These are phyloP conservation scores for Pteruthius melanotis DNA, from an alignment of 2,113 vertebrate species.

Conservation along the genomic window DNA sequence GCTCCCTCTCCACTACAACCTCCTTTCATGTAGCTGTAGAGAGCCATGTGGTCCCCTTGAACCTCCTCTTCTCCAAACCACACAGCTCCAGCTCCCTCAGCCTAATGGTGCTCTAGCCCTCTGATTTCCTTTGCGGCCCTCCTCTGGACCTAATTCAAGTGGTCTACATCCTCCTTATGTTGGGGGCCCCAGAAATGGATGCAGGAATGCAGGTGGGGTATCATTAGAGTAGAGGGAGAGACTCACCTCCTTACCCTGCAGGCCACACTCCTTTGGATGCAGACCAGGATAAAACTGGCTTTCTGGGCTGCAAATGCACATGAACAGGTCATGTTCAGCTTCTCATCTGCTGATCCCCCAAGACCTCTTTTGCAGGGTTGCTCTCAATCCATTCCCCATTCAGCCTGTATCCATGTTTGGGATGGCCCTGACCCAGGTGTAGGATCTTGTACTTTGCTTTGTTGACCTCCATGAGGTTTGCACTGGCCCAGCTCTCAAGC, in stretches of 20 bases:
- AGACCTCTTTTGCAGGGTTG: background rate
- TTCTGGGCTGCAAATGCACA: background rate
- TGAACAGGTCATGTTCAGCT: background rate
- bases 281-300: background rate
- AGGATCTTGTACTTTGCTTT: rapidly evolving
- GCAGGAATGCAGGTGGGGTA: background rate
- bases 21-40: background rate
- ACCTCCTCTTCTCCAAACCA: background rate
- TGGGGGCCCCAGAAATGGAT: background rate
- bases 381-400: background rate
- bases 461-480: background rate
- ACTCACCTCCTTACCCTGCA: background rate
- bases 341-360: background rate
- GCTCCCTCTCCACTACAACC: background rate
- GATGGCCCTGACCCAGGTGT: background rate
- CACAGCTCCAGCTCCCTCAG: background rate
- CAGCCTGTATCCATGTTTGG: background rate
- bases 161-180: background rate
- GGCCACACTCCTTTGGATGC: background rate
- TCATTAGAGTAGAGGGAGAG: background rate
- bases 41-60: background rate
- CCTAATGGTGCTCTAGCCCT: background rate
- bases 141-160: background rate
- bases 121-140: background rate
- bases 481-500: background rate